Evolutionary conservation across 2,888 invertebrate species (phyloP), one percentile per base, ranked within the genome.

Genomic region (Plutella xylostella): DNA sequence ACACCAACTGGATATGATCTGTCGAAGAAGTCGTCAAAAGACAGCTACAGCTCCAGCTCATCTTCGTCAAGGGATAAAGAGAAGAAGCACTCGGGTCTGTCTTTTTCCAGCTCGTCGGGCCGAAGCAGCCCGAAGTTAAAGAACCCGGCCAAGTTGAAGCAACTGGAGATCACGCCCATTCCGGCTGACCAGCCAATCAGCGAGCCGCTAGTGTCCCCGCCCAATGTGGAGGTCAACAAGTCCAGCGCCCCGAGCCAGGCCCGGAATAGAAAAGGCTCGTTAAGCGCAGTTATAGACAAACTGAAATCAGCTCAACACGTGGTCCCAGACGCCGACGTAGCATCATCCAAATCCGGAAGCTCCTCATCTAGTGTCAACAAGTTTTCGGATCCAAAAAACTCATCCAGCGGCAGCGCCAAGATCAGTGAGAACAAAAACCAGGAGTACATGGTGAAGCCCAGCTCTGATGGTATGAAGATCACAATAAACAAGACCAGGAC

Each of bases 361-460:
- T 83, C 78, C 19, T 74, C 84, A 42, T 74, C 83, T 56, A 66
- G 65, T 54, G 51, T 66, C 25, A 73, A 62, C 48, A 82, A 78
- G 58, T 76, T 85, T 48, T 75, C 85, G 3, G 85, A 88, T 63
- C 72, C 84, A 53, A 76, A 83, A 68, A 69, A 70, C 56, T 76
- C 69, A 54, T 63, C 65, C 52, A 77, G 73, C 46, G 69, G 73
- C 53, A 75, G 72, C 51, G 62, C 72, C 52, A 74, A 78, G 61
- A 48, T 70, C 21, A 70, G 59, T 48, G 76, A 83, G 51, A 85
- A 75, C 47, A 91, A 91, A 73, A 91, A 91, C 63, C 90, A 91
- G 21, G 94, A 94, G 60, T 95, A 95, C 60, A 93, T 93, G 90
- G 93, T 96, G 1, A 96, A 95, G 63, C 92, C 92, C 15, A 93